Evolutionary conservation across 2,888 invertebrate genomes (phyloP), one percentile per base, ranked within the genome.

Genomic region (Diaprepes abbreviatus): DNA sequence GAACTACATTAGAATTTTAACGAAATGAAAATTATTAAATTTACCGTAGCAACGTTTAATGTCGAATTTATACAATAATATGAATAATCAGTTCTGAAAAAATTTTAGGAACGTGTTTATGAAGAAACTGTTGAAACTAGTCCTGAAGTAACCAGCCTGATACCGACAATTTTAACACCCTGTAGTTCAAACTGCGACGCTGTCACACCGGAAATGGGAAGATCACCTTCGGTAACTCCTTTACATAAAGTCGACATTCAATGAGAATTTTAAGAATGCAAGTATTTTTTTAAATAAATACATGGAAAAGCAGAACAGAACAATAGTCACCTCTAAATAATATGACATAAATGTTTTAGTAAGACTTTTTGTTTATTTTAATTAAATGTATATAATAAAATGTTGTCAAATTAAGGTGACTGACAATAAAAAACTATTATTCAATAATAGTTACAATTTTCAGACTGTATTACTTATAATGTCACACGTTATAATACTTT

Each of bases 111-210:
- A 78, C 86, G 90, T 12, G 90, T 90, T 4, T 86, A 85, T 74
- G 85, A 86, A 74, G 85, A 85, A 74, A 85, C 84, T 45, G 79
- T 82, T 10, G 83, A 82, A 19, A 89, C 88, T 81, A 90, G 91
- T 80, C 90, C 91, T 14, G 91, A 91, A 83, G 89, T 91, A 64
- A 89, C 90, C 12, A 91, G 91, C 78, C 82, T 92, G 76, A 88
- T 91, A 74, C 90, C 90, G 12, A 88, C 89, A 12, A 88, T 89
- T 45, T 79, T 86, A 58, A 88, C 87, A 64, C 87, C 88, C 3
- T 86, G 85, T 79, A 88, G 88, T 73, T 86, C 87, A 62, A 84
- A 86, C 69, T 87, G 86, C 73, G 86, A 86, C 12, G 77, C 77
- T 5, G 77, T 79, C 4, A 87, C 87, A 45, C 87, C 87, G 12